phyloP scores from a whole-genome alignment of 2,888 invertebrate species.

The Cerastis leucographa region DNA sequence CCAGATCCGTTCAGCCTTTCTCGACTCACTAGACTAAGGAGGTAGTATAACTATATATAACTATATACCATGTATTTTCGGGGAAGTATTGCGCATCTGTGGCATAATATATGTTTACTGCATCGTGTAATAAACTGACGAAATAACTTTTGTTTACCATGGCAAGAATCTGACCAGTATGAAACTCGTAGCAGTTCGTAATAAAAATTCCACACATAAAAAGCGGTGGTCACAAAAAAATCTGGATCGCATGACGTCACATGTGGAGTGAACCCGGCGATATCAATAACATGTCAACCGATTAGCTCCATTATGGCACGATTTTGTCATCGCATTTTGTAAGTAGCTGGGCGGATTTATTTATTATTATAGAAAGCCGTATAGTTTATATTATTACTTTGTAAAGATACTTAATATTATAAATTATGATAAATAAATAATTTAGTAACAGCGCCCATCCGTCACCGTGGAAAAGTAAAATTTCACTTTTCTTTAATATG shows the following conservation, averaged over 20 bases:
- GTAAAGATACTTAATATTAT: conserved; percentile 7
- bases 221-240: conserved; percentile 29
- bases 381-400: neutral
- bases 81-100: conserved; percentile 34
- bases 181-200: conserved; percentile 25
- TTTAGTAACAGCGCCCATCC: neutral
- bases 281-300: conserved; percentile 47
- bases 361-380: conserved; percentile 35
- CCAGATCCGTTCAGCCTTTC: too few relatives aligned
- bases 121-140: conserved; percentile 42
- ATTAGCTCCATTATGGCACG: conserved; percentile 27
- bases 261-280: conserved; percentile 17
- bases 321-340: conserved; percentile 23
- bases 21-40: too few relatives aligned
- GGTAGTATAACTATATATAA: too few relatives aligned
- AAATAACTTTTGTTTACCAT: conserved; percentile 50
- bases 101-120: conserved; percentile 21
- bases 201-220: conserved; percentile 45
- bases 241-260: conserved; percentile 30
- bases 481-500: conserved; percentile 22
- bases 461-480: neutral
- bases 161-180: conserved; percentile 45
- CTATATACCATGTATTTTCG: conserved; percentile 1
- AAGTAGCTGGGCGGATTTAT: neutral
- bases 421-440: conserved; percentile 23